phyloP scores from a whole-genome alignment of 2,113 vertebrate genomes.

The Lagopus muta region DNA sequence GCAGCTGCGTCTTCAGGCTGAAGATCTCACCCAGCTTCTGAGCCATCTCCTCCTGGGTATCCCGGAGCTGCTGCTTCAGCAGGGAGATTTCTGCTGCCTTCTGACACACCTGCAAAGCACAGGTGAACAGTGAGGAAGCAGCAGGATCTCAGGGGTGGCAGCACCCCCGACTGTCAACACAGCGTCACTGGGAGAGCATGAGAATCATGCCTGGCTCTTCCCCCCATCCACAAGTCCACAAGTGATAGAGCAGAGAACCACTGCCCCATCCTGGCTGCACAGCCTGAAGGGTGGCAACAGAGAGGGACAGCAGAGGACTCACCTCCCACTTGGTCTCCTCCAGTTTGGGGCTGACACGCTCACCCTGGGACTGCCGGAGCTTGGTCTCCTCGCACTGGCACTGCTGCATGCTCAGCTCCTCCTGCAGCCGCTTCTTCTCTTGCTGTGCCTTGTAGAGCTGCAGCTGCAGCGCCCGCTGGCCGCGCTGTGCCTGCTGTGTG shows the following conservation, averaged over 20 bases:
- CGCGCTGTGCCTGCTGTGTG: slow-evolving; percentile 92
- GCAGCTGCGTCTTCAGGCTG: slow-evolving; percentile 92
- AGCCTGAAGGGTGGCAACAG: not conserved
- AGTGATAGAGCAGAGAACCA: not conserved
- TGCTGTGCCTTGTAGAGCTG: slow-evolving; percentile 94
- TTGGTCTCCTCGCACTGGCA: slow-evolving; percentile 75
- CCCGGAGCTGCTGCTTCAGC: slow-evolving; percentile 95
- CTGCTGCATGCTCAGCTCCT: slow-evolving; percentile 85
- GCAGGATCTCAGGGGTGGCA: not conserved
- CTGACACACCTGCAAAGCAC: slow-evolving; percentile 85
- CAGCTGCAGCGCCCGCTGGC: slow-evolving; percentile 89
- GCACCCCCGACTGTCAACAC: not conserved
- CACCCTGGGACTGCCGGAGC: slow-evolving; percentile 65
- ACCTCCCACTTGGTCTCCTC: slow-evolving; percentile 98
- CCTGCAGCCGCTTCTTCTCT: slow-evolving; percentile 90
- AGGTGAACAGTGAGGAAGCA: fast-evolving
- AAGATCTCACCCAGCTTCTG: slow-evolving; percentile 95
- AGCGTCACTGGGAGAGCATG: not conserved
- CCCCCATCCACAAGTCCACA: fast-evolving
- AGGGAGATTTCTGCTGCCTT: slow-evolving; percentile 95
- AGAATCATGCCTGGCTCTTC: not conserved
- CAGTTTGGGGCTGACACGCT: slow-evolving; percentile 77
- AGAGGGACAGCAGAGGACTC: not conserved
- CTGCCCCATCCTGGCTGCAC: fast-evolving
- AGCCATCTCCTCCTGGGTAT: slow-evolving; percentile 93